Base-by-base conservation (phyloP, 2,113 vertebrate species). In the Plecotus auritus region DNA sequence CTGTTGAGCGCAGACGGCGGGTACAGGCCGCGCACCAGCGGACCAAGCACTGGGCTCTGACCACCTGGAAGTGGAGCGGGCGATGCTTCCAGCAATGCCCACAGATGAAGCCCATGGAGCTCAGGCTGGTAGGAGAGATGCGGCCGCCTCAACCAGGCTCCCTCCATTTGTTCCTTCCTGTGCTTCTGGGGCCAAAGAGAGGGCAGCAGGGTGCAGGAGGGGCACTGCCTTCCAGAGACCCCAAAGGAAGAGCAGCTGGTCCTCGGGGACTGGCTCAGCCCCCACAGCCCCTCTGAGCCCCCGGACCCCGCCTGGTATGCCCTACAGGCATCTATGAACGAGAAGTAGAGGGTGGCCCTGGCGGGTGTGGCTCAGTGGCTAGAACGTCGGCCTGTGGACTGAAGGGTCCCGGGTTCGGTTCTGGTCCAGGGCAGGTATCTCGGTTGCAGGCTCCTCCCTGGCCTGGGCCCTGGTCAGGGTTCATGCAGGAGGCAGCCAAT, bases 131-230 rank as follows among this genome's bases (percentile, higher is more conserved):
- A 74, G 81, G 32, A 47, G n/a, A 70, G 10, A 26, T 9, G 3
- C 1, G 3, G 26, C 7, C 0, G 13, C 5, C 26, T 32, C 9
- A 42, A 42, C 7, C 2, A 7, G 37, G 16, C 23, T 72, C 32
- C 26, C 64, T 82, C 3, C 7, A 20, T 28, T 83, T 84, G 16
- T 47, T 23, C 23, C 32, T n/a, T 91, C 45, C 66, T 5, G 49
- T 8, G 23, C 26, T 87, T 42, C 45, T 61, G 30, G 66, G 20
- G 64, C 4, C 20, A 23, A 18, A 88, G 17, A 76, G 30, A 37
- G 18, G 32, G 78, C 42, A 76, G 9, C 49, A 23, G 66, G 59
- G 4, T 5, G 1, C 9, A 14, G 30, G 11, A 10, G 26, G 42
- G 54, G 6, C 82, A 28, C 67, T 61, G 93, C 59, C 49, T 80